Evolutionary conservation across 1,140 invertebrate genomes (phyloP), one percentile per base, ranked within the genome.

Genomic region (Grapholita molesta): DNA sequence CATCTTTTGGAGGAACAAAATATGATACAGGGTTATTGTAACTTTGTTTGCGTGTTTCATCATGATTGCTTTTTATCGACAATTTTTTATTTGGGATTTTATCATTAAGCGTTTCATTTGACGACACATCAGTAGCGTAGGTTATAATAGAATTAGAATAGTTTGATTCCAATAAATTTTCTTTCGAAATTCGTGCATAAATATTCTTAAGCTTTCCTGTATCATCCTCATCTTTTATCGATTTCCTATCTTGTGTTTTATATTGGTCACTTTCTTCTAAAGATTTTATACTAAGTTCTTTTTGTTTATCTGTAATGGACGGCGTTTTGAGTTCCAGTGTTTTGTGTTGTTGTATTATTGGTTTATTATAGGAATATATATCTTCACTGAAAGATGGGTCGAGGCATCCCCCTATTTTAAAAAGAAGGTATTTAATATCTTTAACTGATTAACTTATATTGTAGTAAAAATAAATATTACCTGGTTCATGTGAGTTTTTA

Each of bases 351-450:
- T 68, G 28, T 30, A 25, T 32, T 38, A 15, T 71, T 6, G 15
- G 68, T 75, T 65, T 72, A 64, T 67, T 48, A 18, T 90, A 90
- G 8, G 75, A 35, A 75, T 88, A 88, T 73, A 72, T 87, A 8
- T 90, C 88, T 80, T 90, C 86, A 70, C 66, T 71, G 73, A 84
- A 89, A 6, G 86, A 82, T 66, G 88, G 88, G 42, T 48, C 42
- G 18, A 48, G 42, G 18, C 42, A 48, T 48, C 18, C 15, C 1
- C 18, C 42, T 48, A 21, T 0, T 21, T 15, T 5, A 38, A 38
- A 38, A 38, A n/a, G 15, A 12, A 12, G 33, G 33, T 35, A 35
- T 35, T 15, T 38, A 38, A 1, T 38, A n/a, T 38, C 6, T n/a
- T 38, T 38, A 0, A 38, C 5, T 35, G 0, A n/a, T 12, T n/a